Base-by-base conservation (phyloP, 2,797 vertebrate species). In the Oryzias dopingdopingensis region DNA sequence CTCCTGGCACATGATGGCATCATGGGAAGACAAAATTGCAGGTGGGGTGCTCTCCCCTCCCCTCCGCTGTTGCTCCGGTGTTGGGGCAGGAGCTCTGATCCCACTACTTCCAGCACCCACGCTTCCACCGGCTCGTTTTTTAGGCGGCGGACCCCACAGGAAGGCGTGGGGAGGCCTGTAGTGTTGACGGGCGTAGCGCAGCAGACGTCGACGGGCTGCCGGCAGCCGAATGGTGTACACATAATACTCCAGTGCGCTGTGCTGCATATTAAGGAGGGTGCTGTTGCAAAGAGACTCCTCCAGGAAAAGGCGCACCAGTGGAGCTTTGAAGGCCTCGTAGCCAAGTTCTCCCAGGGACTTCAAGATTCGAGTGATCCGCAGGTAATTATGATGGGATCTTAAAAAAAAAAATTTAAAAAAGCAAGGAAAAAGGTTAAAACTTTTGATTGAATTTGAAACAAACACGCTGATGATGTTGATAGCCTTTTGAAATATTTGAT, bases 341-440 rank as follows among this genome's bases (percentile, higher is more conserved):
- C 96, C 96, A 26, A 98, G 94, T 70, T 99, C 97, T 0, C 96
- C 96, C 42, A 99, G 92, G 55, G 96, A 98, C 92, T 99, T 98
- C 69, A 99, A 90, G 88, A 99, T 98, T 37, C 96, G 94, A 2
- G 97, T 98, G 84, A 99, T 96, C 71, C 97, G 93, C 81, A 99
- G 90, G 84, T 98, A 98, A 90, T 99, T 99, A 91, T 99, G 97
- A 82, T 97, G 96, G 59, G 96, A 98, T 89, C 97, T 99, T 81
- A 0, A 56, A 23, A 37, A 4, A 49, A 6, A 59, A 26, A 50
- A 15, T 4, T 18, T 18, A 1, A 32, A 4, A 20, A 44, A 20
- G 6, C 13, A 32, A 6, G 17, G 42, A 42, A 2, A 40, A 14
- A 7, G 14, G 12, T 45, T n/a, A 17, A 18, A 18, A 8, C 5